phyloP scores from a whole-genome alignment of 2,797 vertebrate species.

The Sebastes oblongus region DNA sequence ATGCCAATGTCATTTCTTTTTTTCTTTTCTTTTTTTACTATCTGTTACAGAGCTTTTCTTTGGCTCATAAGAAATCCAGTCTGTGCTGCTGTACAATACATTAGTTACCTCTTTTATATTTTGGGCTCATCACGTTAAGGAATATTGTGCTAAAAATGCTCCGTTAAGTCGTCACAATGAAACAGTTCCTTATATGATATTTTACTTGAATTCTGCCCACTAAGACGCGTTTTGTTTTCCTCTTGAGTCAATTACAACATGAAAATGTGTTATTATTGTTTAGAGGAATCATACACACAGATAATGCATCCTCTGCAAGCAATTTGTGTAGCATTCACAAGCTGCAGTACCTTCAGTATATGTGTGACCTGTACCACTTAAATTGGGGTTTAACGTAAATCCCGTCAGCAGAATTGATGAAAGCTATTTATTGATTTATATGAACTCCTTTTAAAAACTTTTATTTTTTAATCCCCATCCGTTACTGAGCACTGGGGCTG shows the following conservation, averaged over 20 bases:
- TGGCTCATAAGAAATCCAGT: slow-evolving; percentile 54
- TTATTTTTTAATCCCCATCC: not conserved
- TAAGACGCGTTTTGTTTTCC: slow-evolving; percentile 35
- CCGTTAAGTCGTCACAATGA: slow-evolving; percentile 31
- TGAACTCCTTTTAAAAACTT: slow-evolving; percentile 2
- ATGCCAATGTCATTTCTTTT: slow-evolving; percentile 54
- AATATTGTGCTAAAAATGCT: slow-evolving; percentile 48
- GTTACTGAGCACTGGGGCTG: slow-evolving; percentile 54
- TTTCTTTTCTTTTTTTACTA: slow-evolving; percentile 16
- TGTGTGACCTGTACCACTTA: slow-evolving; percentile 34
- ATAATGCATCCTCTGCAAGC: slow-evolving; percentile 35
- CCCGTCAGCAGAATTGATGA: slow-evolving; percentile 19
- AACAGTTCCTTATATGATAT: slow-evolving; percentile 26
- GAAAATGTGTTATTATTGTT: slow-evolving; percentile 3
- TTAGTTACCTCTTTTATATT: slow-evolving; percentile 79
- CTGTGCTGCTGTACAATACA: slow-evolving; percentile 80
- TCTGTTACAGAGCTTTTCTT: slow-evolving; percentile 54
- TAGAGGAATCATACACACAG: slow-evolving; percentile 10
- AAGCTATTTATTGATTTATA: slow-evolving; percentile 19
- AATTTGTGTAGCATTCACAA: slow-evolving; percentile 59
- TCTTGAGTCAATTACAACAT: slow-evolving; percentile 9
- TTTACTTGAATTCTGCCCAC: slow-evolving; percentile 67
- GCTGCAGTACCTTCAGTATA: slow-evolving; percentile 53
- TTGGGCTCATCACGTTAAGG: slow-evolving; percentile 47
- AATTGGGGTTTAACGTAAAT: slow-evolving; percentile 13